A percentile compares a stretch with the other conserved stretches of the same genome.
Evolutionary conservation across 2,797 vertebrate genomes (phyloP).

Genomic region (Heteromormyrus szaboi): DNA sequence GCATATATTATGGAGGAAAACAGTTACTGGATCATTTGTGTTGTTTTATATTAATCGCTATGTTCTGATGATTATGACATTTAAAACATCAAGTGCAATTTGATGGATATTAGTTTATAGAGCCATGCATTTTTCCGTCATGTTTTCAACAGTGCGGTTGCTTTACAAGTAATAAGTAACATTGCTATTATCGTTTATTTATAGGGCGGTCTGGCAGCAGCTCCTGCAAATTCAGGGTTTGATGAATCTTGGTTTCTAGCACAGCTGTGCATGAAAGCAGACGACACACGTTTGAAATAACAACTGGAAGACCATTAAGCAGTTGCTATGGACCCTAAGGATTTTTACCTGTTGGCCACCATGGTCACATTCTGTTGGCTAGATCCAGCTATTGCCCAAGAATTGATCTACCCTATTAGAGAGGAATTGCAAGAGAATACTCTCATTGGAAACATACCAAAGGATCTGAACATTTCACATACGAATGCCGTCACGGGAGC

Average conservation of each 20-base stretch:
- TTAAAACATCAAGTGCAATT: background rate
- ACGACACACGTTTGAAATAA: slow-evolving; percentile 62
- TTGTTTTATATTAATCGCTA: background rate
- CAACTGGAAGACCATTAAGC: slow-evolving; percentile 66
- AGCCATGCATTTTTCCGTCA: background rate
- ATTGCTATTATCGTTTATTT: slow-evolving; percentile 67
- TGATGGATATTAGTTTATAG: background rate
- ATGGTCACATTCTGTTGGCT: slow-evolving; percentile 91
- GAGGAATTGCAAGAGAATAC: slow-evolving; percentile 98
- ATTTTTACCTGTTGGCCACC: slow-evolving; percentile 97
- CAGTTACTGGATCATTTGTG: slow-evolving; percentile 14
- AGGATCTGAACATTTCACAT: slow-evolving; percentile 98
- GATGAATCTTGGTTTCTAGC: slow-evolving; percentile 70
- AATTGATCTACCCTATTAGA: slow-evolving; percentile 97
- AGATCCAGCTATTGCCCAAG: slow-evolving; percentile 94
- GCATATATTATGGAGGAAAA: slow-evolving; percentile 55
- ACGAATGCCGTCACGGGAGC: slow-evolving; percentile 87
- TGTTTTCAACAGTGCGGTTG: background rate
- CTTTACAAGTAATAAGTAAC: slow-evolving; percentile 39
- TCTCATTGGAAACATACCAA: slow-evolving; percentile 99
- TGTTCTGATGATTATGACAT: background rate
- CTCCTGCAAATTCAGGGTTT: slow-evolving; percentile 72
- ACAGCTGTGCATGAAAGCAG: slow-evolving; percentile 63
- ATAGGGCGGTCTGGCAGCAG: slow-evolving; percentile 81
- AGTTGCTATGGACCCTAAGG: slow-evolving; percentile 94